Conservation (phyloP, 2,888 invertebrate species). For the Siphonodentalium dalli region DNA sequence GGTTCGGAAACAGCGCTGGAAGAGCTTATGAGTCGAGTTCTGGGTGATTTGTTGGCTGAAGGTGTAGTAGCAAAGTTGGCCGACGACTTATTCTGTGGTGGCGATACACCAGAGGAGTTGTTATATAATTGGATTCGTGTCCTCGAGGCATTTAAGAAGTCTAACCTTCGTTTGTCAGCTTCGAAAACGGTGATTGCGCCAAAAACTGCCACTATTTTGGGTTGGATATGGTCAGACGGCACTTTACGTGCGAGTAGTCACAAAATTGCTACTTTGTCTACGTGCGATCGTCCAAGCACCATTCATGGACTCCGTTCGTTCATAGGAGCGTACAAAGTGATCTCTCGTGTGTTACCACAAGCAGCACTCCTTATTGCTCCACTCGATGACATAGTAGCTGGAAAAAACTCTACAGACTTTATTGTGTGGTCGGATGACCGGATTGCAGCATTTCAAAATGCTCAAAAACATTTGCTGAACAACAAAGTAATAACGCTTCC, state of each 20-base stretch:
- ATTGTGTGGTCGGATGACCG: slow-evolving; percentile 4
- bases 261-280: not conserved
- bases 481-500: not conserved
- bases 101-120: slow-evolving; percentile 6
- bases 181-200: too few relatives aligned
- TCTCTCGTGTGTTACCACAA: slow-evolving; percentile 2
- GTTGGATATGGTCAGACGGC: not conserved
- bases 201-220: too few relatives aligned
- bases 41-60: slow-evolving; percentile 18
- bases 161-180: not conserved
- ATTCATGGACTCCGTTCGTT: not conserved
- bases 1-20: slow-evolving; percentile 37
- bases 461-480: not conserved
- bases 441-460: not conserved
- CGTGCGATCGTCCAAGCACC: not conserved
- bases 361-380: not conserved
- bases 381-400: slow-evolving; percentile 6
- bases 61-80: slow-evolving; percentile 18
- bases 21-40: slow-evolving; percentile 29
- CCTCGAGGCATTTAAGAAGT: slow-evolving; percentile 7
- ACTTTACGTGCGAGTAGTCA: not conserved
- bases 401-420: not conserved
- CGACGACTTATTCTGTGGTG: slow-evolving; percentile 20
- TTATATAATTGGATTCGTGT: slow-evolving; percentile 12
- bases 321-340: slow-evolving; percentile 7